Conservation (phyloP, 2,113 vertebrate genomes). For the Pygoscelis antarcticus region DNA sequence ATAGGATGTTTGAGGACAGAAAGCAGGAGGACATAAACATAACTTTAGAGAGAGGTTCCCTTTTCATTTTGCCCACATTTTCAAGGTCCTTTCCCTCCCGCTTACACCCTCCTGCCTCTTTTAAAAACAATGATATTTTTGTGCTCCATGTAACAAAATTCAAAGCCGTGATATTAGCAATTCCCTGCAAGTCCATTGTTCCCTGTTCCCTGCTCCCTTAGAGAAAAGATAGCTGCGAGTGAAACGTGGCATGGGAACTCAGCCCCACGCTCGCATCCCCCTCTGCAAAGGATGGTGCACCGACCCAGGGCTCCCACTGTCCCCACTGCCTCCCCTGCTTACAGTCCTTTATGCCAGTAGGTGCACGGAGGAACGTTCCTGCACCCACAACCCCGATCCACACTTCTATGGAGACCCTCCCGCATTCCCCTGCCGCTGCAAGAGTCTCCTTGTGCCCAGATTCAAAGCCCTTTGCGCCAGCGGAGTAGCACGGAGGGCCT, state of each 20-base stretch:
- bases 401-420: not conserved
- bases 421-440: not conserved
- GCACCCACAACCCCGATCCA: accelerated
- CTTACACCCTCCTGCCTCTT: not conserved
- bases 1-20: not conserved
- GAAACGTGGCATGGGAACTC: not conserved
- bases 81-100: not conserved
- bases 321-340: not conserved
- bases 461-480: no score
- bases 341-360: not conserved
- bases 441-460: not conserved
- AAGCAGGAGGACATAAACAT: not conserved
- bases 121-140: not conserved
- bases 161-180: not conserved
- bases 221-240: not conserved
- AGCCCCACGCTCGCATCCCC: no score
- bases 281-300: not conserved
- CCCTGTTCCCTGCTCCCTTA: not conserved
- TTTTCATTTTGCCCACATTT: not conserved
- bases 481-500: not conserved
- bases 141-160: not conserved
- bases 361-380: not conserved
- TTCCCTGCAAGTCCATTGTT: not conserved
- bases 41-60: not conserved
- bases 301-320: no score